Percentiles rank a stretch among this genome's conserved stretches.
Conservation (phyloP, 2,888 invertebrate genomes). For the Desoria tigrina region DNA sequence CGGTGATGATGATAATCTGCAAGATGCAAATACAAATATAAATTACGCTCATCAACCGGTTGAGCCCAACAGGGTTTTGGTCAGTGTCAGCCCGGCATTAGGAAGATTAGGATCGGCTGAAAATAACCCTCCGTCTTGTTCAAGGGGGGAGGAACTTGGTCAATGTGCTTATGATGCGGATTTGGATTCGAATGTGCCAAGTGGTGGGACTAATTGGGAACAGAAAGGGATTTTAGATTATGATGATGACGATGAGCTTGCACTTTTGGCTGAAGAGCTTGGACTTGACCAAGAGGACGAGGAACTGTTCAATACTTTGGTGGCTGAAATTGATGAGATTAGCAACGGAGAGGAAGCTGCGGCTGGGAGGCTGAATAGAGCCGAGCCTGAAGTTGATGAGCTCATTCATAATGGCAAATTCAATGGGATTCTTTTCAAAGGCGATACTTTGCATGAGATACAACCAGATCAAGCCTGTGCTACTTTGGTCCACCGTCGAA, state of each 20-base stretch:
- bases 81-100: no score
- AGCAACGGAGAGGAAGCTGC: not conserved
- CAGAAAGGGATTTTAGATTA: no score
- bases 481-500: conserved; percentile 8
- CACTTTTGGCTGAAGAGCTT: conserved; percentile 51
- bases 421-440: conserved; percentile 14
- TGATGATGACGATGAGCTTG: conserved; percentile 51
- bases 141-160: not conserved
- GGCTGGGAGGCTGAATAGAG: no score
- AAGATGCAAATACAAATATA: no score
- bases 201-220: conserved; percentile 39
- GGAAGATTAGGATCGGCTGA: not conserved
- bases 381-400: conserved; percentile 7
- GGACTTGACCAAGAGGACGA: conserved; percentile 52
- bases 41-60: not conserved
- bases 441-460: not conserved
- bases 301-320: conserved; percentile 44
- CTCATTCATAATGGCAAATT: conserved; percentile 9
- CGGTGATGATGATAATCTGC: not conserved
- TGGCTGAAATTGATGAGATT: conserved; percentile 39
- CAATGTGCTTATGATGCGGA: not conserved
- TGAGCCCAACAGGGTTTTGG: not conserved
- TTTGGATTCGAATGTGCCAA: not conserved
- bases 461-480: conserved; percentile 9
- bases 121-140: no score